Conservation (phyloP, 2,888 invertebrate genomes). For the Watsonalla binaria region DNA sequence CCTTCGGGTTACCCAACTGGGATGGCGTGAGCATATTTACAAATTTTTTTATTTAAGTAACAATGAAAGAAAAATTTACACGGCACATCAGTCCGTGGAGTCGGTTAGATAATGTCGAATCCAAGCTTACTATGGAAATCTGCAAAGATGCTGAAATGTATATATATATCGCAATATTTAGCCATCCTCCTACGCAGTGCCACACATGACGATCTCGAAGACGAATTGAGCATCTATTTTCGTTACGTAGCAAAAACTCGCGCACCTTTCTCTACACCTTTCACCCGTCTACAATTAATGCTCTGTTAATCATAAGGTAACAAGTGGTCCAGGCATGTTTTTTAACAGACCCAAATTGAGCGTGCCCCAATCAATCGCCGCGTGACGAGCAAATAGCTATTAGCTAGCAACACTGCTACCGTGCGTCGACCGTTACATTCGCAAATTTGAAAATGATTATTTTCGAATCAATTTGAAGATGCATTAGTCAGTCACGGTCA, state of each 20-base stretch:
- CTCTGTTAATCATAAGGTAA: slow-evolving; percentile 67
- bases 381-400: slow-evolving; percentile 1
- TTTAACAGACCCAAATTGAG: slow-evolving; percentile 39
- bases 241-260: slow-evolving; percentile 34
- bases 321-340: slow-evolving; percentile 44
- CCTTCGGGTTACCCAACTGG: too few relatives aligned
- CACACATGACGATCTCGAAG: not conserved
- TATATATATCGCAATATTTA: not conserved
- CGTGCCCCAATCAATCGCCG: slow-evolving; percentile 36
- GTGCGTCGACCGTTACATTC: not conserved
- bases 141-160: not conserved
- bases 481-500: slow-evolving; percentile 23
- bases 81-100: too few relatives aligned
- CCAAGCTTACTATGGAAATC: too few relatives aligned
- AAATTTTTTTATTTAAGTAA: too few relatives aligned
- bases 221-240: slow-evolving; percentile 36
- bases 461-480: slow-evolving; percentile 3
- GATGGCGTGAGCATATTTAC: too few relatives aligned
- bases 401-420: not conserved
- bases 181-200: not conserved
- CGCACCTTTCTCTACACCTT: slow-evolving; percentile 69
- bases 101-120: too few relatives aligned
- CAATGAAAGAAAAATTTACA: too few relatives aligned
- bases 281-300: slow-evolving; percentile 66
- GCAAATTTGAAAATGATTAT: slow-evolving; percentile 4